Conservation (phyloP, 92 coral and sea anemone species). For the Parazoanthus atlanticus region DNA sequence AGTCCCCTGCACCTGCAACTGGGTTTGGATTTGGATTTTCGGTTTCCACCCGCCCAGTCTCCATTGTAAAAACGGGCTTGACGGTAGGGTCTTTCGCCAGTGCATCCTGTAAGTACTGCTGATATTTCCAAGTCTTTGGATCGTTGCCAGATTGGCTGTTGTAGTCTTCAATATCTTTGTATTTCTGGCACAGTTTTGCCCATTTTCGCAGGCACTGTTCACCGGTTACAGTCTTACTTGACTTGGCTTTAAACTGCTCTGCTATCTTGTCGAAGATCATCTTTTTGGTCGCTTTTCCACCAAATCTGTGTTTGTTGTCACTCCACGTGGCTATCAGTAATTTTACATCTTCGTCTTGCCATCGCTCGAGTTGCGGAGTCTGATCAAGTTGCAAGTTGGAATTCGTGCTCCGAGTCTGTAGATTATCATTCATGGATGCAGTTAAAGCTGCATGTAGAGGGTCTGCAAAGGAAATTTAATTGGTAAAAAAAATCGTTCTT, state of each 20-base stretch:
- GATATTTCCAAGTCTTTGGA: conserved; percentile 42
- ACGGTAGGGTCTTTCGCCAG: conserved; percentile 37
- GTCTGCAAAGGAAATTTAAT: conserved; percentile 36
- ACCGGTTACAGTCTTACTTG: conserved; percentile 33
- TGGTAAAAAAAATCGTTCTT: conserved; percentile 22
- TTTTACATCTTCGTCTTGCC: conserved; percentile 40
- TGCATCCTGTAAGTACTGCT: conserved; percentile 36
- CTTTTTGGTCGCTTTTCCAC: conserved; percentile 40
- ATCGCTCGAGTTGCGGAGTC: conserved; percentile 39
- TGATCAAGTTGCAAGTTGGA: conserved; percentile 29
- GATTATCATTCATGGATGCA: conserved; percentile 27
- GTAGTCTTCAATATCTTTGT: conserved; percentile 36
- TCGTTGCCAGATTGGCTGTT: conserved; percentile 28
- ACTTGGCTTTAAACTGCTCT: conserved; percentile 31
- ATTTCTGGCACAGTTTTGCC: conserved; percentile 38
- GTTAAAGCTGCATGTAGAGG: conserved; percentile 28
- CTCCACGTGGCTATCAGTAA: conserved; percentile 32
- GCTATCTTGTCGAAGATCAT: conserved; percentile 28
- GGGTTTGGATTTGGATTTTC: conserved; percentile 41
- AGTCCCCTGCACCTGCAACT: conserved; percentile 39
- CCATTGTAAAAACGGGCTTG: conserved; percentile 42
- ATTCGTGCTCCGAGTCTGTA: conserved; percentile 18
- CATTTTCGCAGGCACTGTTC: conserved; percentile 43
- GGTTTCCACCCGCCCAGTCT: conserved; percentile 38
- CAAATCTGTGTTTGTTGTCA: conserved; percentile 36